phyloP scores from a whole-genome alignment of 2,797 vertebrate genomes.

The Hydrophis major region DNA sequence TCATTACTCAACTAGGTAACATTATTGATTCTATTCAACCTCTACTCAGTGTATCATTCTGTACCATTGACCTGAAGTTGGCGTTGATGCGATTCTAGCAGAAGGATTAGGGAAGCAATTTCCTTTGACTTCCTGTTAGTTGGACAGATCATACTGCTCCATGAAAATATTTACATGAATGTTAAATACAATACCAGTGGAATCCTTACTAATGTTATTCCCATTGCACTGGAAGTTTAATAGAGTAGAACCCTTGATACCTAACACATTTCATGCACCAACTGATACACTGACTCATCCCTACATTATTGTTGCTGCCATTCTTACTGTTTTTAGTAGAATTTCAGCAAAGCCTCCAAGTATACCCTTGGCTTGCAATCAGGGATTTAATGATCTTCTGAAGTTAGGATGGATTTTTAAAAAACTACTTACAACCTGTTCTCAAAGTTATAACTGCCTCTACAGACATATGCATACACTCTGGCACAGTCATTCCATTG shows the following conservation, averaged over 20 bases:
- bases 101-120: background rate
- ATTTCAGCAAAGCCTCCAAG: background rate
- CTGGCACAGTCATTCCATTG: background rate
- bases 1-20: background rate
- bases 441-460: background rate
- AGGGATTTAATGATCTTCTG: background rate
- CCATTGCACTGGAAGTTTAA: background rate
- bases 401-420: background rate
- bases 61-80: background rate
- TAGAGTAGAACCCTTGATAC: background rate
- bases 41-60: background rate
- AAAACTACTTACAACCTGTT: background rate
- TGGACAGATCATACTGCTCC: background rate
- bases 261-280: background rate
- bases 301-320: background rate
- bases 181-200: background rate
- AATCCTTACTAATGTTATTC: background rate
- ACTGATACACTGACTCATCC: background rate
- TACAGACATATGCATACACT: background rate
- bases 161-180: background rate
- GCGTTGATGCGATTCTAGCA: background rate
- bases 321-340: background rate
- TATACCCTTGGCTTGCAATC: background rate
- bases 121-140: background rate
- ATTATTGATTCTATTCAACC: background rate